Percentiles rank a stretch among this genome's conserved stretches.
Conservation (phyloP, 1,140 invertebrate species). For the Helicorthomorpha holstii region DNA sequence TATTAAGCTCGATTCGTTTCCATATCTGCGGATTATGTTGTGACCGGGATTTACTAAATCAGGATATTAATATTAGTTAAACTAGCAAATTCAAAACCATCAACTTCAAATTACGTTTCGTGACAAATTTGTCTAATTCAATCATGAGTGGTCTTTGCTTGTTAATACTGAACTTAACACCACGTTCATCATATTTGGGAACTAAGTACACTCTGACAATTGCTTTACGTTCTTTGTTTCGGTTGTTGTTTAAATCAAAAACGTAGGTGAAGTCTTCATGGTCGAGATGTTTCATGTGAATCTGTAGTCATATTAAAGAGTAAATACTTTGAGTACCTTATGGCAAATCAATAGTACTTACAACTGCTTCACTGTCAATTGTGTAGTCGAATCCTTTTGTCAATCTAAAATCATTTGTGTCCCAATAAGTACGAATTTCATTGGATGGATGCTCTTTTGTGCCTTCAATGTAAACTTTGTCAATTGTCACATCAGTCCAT, state of each 20-base stretch:
- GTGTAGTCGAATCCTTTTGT: background rate
- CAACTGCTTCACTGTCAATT: background rate
- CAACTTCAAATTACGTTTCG: slow-evolving; percentile 13
- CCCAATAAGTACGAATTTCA: background rate
- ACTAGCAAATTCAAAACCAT: background rate
- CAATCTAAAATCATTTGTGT: background rate
- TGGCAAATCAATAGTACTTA: slow-evolving; percentile 8
- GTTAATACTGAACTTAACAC: slow-evolving; percentile 35
- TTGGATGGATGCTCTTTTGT: background rate
- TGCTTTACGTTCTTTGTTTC: slow-evolving; percentile 32
- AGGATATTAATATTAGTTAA: background rate
- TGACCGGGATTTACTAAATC: slow-evolving; percentile 10
- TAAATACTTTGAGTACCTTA: background rate
- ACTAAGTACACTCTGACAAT: slow-evolving; percentile 46
- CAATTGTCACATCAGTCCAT: background rate
- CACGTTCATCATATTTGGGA: slow-evolving; percentile 43
- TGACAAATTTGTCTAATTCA: slow-evolving; percentile 44
- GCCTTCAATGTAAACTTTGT: background rate
- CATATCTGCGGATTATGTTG: slow-evolving; percentile 4
- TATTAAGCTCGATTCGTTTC: slow-evolving; percentile 10
- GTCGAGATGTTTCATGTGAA: slow-evolving; percentile 40
- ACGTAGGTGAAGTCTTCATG: slow-evolving; percentile 45
- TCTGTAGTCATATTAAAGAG: slow-evolving; percentile 20
- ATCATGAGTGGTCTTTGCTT: slow-evolving; percentile 42
- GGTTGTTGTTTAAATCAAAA: slow-evolving; percentile 35